These are phyloP conservation scores for Miichthys miiuy DNA, from an alignment of 2,797 vertebrate species.

Conservation along the genomic window DNA sequence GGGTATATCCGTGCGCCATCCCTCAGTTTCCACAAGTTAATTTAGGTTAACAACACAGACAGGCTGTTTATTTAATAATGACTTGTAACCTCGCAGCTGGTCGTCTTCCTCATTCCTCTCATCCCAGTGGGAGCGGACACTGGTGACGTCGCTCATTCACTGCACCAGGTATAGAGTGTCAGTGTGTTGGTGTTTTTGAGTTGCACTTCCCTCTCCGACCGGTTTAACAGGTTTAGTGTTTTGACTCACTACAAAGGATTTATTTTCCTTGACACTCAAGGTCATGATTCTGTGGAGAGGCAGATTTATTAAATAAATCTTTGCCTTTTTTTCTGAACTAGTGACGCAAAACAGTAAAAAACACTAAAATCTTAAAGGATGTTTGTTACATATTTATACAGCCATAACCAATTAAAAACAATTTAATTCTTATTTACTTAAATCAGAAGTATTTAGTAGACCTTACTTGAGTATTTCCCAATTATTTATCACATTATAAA, in stretches of 20 bases:
- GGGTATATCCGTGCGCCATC: slow-evolving; percentile 54
- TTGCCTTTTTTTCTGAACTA: neutral
- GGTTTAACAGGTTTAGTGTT: slow-evolving; percentile 62
- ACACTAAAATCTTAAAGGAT: neutral
- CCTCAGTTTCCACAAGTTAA: neutral
- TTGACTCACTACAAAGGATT: slow-evolving; percentile 33
- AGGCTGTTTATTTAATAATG: neutral
- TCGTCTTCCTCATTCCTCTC: slow-evolving; percentile 74
- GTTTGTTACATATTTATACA: neutral
- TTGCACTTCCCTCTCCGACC: slow-evolving; percentile 27
- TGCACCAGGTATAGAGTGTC: slow-evolving; percentile 56
- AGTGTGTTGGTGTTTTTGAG: neutral
- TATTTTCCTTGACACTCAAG: neutral
- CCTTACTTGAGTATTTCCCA: neutral
- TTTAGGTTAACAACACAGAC: too few species aligned
- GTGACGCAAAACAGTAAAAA: neutral
- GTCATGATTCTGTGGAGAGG: slow-evolving; percentile 14
- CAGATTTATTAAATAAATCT: slow-evolving; percentile 14
- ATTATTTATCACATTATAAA: neutral
- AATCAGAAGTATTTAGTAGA: neutral
- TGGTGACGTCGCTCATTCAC: slow-evolving; percentile 64
- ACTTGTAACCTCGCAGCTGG: neutral
- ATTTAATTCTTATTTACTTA: neutral
- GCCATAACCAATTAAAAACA: neutral
- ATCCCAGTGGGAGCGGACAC: slow-evolving; percentile 10